Base-by-base conservation (phyloP, 1,140 invertebrate genomes). In the Eufriesea mexicana region DNA sequence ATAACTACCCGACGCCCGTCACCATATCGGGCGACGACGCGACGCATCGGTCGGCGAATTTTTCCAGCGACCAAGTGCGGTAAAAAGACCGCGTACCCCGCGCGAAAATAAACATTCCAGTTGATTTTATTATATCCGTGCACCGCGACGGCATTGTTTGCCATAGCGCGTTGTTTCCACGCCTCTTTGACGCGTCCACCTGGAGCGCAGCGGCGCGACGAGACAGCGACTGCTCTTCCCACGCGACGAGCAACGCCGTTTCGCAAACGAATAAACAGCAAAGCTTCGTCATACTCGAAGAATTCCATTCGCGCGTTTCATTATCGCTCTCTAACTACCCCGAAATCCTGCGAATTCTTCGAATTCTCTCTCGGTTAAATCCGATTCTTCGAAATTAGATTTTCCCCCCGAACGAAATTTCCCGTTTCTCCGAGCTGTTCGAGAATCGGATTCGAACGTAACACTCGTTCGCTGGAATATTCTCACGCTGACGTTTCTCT, bases 31-130 rank as follows among this genome's bases (percentile, higher is more conserved):
- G 47, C 61, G 35, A 45, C 42, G 47, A 23, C n/a, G 47, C 61
- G 35, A 45, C 42, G 47, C 28, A 8, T 47, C 47, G 54, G 2
- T 61, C 76, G 80, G 57, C 80, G 83, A 87, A 87, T 86, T 86
- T 87, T 49, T 25, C 77, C 57, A 70, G 59, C 55, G 35, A 67
- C 16, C 73, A 75, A 83, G 74, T 70, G 25, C n/a, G 42, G 28
- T 67, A 79, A 84, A 54, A 68, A 85, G 51, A 57, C 45, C 49
- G 51, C 20, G 47, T 51, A 18, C 25, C 47, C 45, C 68, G 23
- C 28, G 35, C 61, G 78, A 84, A 89, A 86, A 87, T 90, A 89
- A 91, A 91, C 85, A 87, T 86, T 88, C 83, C 79, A 84, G 82
- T 91, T 84, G 88, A 90, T 90, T 91, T 90, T 85, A 88, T 86